phyloP scores from a whole-genome alignment of 2,797 vertebrate genomes.

The Mionectes olivaceus region DNA sequence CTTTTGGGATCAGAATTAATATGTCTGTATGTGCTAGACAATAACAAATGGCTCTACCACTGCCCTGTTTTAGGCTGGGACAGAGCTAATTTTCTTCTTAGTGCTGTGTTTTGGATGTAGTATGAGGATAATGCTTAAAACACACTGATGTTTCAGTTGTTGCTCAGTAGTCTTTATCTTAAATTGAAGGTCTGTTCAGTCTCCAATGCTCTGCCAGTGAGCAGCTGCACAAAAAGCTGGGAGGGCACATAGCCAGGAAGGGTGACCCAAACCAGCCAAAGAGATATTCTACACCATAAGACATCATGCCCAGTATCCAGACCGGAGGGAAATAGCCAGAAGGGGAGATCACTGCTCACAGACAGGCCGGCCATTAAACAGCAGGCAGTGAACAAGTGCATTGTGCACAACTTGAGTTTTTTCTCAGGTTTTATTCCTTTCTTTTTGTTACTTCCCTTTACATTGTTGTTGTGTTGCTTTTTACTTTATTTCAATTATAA shows the following conservation, averaged over 20 bases:
- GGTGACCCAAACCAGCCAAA: neutral
- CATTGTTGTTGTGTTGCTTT: neutral
- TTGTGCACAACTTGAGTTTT: neutral
- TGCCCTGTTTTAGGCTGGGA: neutral
- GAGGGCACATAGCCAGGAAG: neutral
- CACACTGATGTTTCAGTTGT: neutral
- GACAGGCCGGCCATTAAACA: neutral
- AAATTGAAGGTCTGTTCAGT: neutral
- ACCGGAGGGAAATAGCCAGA: neutral
- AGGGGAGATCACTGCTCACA: neutral
- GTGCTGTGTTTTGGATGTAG: neutral
- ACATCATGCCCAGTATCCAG: neutral
- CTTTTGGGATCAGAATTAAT: neutral
- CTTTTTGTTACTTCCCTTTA: neutral
- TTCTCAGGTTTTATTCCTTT: neutral
- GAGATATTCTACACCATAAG: neutral
- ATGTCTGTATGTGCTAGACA: neutral
- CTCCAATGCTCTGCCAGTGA: too few species aligned
- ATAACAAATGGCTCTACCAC: neutral
- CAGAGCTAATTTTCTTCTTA: neutral
- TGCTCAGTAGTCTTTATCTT: neutral
- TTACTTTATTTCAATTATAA: neutral
- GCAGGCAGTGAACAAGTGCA: neutral
- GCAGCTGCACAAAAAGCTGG: neutral
- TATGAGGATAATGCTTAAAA: neutral